Percentiles rank a stretch among this genome's conserved stretches.
phyloP scores from a whole-genome alignment of 2,113 vertebrate genomes.

The Lanius ludovicianus region DNA sequence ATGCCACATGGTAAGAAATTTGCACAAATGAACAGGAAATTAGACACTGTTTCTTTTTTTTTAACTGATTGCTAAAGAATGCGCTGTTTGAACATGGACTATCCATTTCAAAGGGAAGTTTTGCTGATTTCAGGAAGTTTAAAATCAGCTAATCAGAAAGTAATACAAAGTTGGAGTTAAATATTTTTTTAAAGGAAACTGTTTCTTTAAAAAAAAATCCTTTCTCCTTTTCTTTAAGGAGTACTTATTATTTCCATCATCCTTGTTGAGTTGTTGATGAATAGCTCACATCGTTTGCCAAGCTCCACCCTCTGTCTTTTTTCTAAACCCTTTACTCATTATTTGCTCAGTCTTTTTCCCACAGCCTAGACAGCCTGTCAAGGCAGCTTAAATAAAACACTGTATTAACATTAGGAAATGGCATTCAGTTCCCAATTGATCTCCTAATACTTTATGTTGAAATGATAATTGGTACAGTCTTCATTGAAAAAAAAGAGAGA shows the following conservation, averaged over 20 bases:
- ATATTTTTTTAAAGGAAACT: conserved; percentile 63
- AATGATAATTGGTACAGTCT: conserved; percentile 95
- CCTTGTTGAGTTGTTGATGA: conserved; percentile 79
- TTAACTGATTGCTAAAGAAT: conserved; percentile 69
- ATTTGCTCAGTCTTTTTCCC: conserved; percentile 84
- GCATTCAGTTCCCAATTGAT: conserved; percentile 93
- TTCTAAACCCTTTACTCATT: conserved; percentile 82
- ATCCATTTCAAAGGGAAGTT: conserved; percentile 74
- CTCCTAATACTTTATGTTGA: conserved; percentile 96
- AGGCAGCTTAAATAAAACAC: conserved; percentile 92
- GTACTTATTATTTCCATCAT: conserved; percentile 78
- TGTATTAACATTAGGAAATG: conserved; percentile 94
- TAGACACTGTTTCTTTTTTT: conserved; percentile 69
- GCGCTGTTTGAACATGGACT: conserved; percentile 33
- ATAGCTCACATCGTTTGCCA: conserved; percentile 79
- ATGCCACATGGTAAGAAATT: conserved; percentile 73
- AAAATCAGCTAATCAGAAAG: conserved; percentile 68
- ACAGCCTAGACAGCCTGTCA: conserved; percentile 87
- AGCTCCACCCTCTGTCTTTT: conserved; percentile 77
- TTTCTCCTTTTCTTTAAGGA: conserved; percentile 68
- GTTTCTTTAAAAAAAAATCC: conserved; percentile 69
- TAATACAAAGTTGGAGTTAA: conserved; percentile 68
- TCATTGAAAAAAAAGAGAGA: conserved; percentile 70
- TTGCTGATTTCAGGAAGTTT: conserved; percentile 70
- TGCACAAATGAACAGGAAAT: conserved; percentile 72